Conservation (phyloP, 1,140 invertebrate species). For the Sycobia sp. region DNA sequence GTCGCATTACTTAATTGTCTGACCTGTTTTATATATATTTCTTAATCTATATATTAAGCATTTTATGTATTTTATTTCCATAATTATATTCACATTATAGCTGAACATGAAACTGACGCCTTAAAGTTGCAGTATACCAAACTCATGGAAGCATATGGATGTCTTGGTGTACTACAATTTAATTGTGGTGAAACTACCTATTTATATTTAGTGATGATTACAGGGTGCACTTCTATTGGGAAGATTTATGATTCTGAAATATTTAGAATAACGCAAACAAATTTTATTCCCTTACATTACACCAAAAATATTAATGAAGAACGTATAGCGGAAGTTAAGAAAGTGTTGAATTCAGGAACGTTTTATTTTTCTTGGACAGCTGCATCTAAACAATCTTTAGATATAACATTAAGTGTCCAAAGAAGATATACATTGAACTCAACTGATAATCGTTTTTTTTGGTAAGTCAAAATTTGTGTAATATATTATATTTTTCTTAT, state of each 20-base stretch:
- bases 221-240: constrained; percentile 91
- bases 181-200: constrained; percentile 83
- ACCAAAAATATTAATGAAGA: constrained; percentile 79
- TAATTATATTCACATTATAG: constrained; percentile 50
- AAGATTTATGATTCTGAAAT: constrained; percentile 93
- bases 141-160: constrained; percentile 90
- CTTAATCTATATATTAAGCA: too few species aligned
- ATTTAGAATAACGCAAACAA: constrained; percentile 90
- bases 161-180: constrained; percentile 86
- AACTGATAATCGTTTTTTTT: constrained; percentile 96
- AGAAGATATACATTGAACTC: constrained; percentile 74
- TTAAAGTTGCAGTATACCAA: constrained; percentile 87
- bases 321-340: constrained; percentile 77
- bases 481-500: too few species aligned
- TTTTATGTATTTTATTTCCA: background rate
- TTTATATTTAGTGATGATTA: constrained; percentile 90
- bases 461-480: too few species aligned
- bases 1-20: too few species aligned
- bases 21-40: too few species aligned
- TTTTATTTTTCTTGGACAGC: constrained; percentile 92
- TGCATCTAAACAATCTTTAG: constrained; percentile 66
- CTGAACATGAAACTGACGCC: constrained; percentile 83
- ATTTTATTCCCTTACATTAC: constrained; percentile 86
- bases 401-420: constrained; percentile 93
- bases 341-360: constrained; percentile 92